A percentile compares a stretch with the other conserved stretches of the same genome.
These are phyloP conservation scores for Archaeoteleia sp. DNA, from an alignment of 2,888 invertebrate species.

Conservation along the genomic window DNA sequence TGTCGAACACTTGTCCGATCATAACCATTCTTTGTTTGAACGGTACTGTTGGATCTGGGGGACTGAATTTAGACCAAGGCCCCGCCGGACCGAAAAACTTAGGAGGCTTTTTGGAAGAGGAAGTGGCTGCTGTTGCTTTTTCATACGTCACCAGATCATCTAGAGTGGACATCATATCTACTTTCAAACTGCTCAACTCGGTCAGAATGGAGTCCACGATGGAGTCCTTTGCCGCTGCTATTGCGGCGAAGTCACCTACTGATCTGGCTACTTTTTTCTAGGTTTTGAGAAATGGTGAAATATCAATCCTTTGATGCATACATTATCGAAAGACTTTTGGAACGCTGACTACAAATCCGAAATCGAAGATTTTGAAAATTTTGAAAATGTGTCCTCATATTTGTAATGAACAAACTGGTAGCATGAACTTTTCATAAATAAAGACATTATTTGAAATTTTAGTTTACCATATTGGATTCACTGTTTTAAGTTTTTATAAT, in stretches of 20 bases:
- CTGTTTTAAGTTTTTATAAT: too few species aligned
- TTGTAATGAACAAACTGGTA: too few species aligned
- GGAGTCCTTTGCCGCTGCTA: conserved; percentile 65
- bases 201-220: conserved; percentile 66
- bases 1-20: conserved; percentile 70
- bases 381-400: too few species aligned
- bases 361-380: conserved; percentile 5
- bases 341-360: too few species aligned
- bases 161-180: conserved; percentile 65
- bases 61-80: conserved; percentile 59
- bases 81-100: conserved; percentile 61
- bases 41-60: conserved; percentile 61
- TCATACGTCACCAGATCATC: conserved; percentile 65
- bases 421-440: too few species aligned
- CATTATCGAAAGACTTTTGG: too few species aligned
- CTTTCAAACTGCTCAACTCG: conserved; percentile 64
- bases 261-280: conserved; percentile 58
- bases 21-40: conserved; percentile 67
- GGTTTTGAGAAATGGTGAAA: too few species aligned
- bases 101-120: conserved; percentile 53
- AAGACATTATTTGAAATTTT: too few species aligned
- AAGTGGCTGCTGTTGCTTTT: conserved; percentile 53
- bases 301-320: too few species aligned
- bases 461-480: too few species aligned
- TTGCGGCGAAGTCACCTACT: conserved; percentile 60